Evolutionary conservation across 2,797 vertebrate genomes (phyloP).

Genomic region (Xenopus petersii): DNA sequence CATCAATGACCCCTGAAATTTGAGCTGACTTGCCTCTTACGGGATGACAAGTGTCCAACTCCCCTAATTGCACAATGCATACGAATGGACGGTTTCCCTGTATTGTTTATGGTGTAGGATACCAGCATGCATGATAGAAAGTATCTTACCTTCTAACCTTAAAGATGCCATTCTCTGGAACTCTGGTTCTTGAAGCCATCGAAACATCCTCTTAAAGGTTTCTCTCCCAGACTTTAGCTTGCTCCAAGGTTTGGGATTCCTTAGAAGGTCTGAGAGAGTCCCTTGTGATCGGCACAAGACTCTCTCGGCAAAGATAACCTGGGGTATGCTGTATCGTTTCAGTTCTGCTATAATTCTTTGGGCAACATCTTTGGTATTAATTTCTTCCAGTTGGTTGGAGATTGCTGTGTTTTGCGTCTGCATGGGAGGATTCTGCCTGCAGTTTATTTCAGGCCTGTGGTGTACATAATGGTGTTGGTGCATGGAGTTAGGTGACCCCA

Average conservation of each 20-base stretch:
- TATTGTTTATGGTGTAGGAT: conserved; percentile 37
- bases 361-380: conserved; percentile 82
- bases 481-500: conserved; percentile 54
- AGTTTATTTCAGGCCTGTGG: conserved; percentile 68
- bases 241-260: conserved; percentile 84
- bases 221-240: conserved; percentile 84
- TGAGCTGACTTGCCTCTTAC: not conserved
- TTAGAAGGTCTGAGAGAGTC: conserved; percentile 80
- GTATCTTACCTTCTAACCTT: conserved; percentile 79
- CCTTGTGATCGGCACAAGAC: conserved; percentile 82
- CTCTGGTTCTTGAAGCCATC: conserved; percentile 82
- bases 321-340: conserved; percentile 83
- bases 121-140: conserved; percentile 40
- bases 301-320: conserved; percentile 81
- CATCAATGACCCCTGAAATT: not conserved
- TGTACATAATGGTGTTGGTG: conserved; percentile 69
- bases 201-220: conserved; percentile 84
- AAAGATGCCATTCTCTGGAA: conserved; percentile 83
- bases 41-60: not conserved
- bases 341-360: conserved; percentile 82
- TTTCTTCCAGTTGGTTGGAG: conserved; percentile 70
- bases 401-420: conserved; percentile 56
- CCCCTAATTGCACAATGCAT: not conserved
- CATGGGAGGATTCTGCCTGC: conserved; percentile 62
- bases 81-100: conserved; percentile 11